Evolutionary conservation across 2,797 vertebrate species (phyloP), one percentile per base, ranked within the genome.

Genomic region (Lacerta agilis): DNA sequence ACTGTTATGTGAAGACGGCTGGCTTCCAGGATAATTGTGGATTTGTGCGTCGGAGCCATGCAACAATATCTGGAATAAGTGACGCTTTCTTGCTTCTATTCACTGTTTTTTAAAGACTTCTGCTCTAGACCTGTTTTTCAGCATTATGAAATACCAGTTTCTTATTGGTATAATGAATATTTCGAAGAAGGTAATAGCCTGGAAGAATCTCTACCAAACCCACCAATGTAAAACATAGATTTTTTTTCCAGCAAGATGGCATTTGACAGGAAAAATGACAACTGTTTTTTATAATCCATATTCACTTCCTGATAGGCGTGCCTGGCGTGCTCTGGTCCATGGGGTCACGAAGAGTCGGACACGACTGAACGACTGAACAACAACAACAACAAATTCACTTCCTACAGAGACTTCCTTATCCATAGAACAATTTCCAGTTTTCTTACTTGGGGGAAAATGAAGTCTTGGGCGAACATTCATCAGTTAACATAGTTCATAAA

Each of bases 21-120:
- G 79, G 66, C 82, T 9, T 91, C 83, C 36, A 27, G 29, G 36
- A 77, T 82, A 43, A 55, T 67, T 80, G 6, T 43, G 61, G 58
- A 55, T 85, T 29, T n/a, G 67, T 1, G 6, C 18, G 86, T 88
- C 66, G 45, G 0, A 71, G 71, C 81, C 49, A 33, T 33, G 82
- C 75, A 89, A 76, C 87, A 87, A 71, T 76, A 6, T 11, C 15
- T 33, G 23, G 7, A 90, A 67, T 76, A 69, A 61, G 7, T 79
- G 3, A 69, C 33, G 49, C 25, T 73, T 64, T 80, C 55, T 49
- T 88, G 55, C 77, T 73, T 79, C 33, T 2, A 64, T 27, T 23
- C 6, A 43, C 7, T 78, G 20, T 25, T 72, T 43, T 43, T 67
- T 13, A 29, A 71, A 71, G 9, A 10, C 17, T 33, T 91, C 77